phyloP scores from a whole-genome alignment of 2,113 vertebrate species.

The Leptobrachium ailaonicum region DNA sequence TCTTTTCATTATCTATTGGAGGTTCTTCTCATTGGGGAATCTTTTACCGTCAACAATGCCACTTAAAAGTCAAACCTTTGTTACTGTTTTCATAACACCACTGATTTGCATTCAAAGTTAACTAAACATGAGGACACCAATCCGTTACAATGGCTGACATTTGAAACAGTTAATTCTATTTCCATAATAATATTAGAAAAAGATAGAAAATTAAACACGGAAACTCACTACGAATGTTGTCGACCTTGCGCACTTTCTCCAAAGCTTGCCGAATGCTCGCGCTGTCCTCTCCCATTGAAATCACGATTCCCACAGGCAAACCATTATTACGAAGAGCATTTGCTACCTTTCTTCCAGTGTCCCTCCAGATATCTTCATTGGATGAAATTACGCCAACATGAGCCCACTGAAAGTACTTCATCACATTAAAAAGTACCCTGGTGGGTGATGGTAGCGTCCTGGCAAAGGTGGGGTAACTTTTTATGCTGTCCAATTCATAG shows the following conservation, averaged over 20 bases:
- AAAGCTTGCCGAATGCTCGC: slow-evolving; percentile 64
- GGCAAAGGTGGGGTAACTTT: slow-evolving; percentile 68
- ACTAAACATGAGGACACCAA: no score
- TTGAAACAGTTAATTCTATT: no score
- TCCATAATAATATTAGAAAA: no score
- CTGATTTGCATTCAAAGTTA: no score
- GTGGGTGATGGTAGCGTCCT: slow-evolving; percentile 69
- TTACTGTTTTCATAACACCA: no score
- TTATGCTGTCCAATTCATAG: slow-evolving; percentile 65
- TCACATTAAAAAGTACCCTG: slow-evolving; percentile 65
- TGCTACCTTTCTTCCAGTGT: slow-evolving; percentile 70
- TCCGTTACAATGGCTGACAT: no score
- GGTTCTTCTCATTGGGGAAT: no score
- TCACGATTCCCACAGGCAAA: slow-evolving; percentile 66
- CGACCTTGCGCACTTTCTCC: slow-evolving; percentile 63
- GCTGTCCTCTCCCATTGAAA: slow-evolving; percentile 63
- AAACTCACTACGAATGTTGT: slow-evolving; percentile 65
- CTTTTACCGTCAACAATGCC: no score
- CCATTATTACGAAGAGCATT: slow-evolving; percentile 68
- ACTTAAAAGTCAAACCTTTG: no score
- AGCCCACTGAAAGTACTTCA: slow-evolving; percentile 75
- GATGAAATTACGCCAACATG: slow-evolving; percentile 73
- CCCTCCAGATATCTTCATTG: slow-evolving; percentile 70
- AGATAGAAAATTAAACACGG: no score
- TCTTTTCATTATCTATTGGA: no score